Percentiles rank a stretch among this genome's conserved stretches.
phyloP scores from a whole-genome alignment of 2,888 invertebrate species.

The Tachina lurida region DNA sequence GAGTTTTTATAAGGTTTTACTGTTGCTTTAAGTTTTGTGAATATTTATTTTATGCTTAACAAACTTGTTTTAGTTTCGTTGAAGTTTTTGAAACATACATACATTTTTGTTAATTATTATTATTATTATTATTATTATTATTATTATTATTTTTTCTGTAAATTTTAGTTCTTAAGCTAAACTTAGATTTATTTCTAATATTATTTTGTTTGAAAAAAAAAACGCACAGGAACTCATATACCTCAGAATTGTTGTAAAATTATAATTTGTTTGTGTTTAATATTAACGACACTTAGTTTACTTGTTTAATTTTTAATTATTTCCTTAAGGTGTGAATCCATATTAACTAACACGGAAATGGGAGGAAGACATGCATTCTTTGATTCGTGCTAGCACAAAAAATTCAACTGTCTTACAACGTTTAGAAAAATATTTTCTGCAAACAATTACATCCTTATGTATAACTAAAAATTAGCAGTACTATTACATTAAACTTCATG shows the following conservation, averaged over 20 bases:
- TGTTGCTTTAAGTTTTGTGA: conserved; percentile 43
- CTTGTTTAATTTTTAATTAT: conserved; percentile 50
- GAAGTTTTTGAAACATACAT: conserved; percentile 52
- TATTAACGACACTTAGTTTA: conserved; percentile 47
- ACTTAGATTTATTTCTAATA: conserved; percentile 39
- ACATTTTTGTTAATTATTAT: conserved; percentile 59
- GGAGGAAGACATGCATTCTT: not conserved
- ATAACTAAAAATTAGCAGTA: too few species aligned
- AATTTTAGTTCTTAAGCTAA: conserved; percentile 61
- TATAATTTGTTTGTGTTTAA: conserved; percentile 65
- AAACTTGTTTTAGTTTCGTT: conserved; percentile 26
- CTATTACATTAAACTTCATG: too few species aligned
- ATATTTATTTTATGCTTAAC: conserved; percentile 47
- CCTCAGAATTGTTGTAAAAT: conserved; percentile 77
- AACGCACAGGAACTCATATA: conserved; percentile 82
- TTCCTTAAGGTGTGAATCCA: conserved; percentile 22
- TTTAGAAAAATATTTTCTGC: too few species aligned
- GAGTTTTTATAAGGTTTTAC: conserved; percentile 49
- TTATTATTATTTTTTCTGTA: conserved; percentile 47
- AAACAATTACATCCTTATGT: too few species aligned
- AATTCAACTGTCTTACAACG: too few species aligned
- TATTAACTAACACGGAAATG: not conserved
- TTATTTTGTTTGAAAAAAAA: conserved; percentile 69
- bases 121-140: conserved; percentile 1
- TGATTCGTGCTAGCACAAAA: too few species aligned